Conservation (phyloP, 2,888 invertebrate species). For the Caenorhabditis zanzibari region DNA sequence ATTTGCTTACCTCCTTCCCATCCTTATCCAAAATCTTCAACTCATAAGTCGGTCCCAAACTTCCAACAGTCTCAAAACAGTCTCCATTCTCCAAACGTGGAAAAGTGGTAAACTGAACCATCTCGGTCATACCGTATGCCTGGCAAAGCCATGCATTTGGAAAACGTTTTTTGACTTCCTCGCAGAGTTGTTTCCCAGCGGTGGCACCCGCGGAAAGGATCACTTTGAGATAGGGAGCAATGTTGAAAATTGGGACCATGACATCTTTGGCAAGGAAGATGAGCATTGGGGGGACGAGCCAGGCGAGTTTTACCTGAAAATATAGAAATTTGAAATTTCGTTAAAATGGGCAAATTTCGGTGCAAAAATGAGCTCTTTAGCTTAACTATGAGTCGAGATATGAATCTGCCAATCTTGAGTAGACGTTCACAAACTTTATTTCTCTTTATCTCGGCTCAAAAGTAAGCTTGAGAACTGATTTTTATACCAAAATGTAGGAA, state of each 20-base stretch:
- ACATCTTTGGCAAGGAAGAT: constrained; percentile 88
- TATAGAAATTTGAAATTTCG: neutral
- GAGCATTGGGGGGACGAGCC: constrained; percentile 91
- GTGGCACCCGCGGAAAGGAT: constrained; percentile 86
- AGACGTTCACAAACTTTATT: too few species aligned
- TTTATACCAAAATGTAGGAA: too few species aligned
- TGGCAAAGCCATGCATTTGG: constrained; percentile 69
- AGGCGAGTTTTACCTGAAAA: constrained; percentile 80
- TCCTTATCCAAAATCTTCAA: constrained; percentile 58
- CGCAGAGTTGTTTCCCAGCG: constrained; percentile 74
- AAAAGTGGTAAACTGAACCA: constrained; percentile 65
- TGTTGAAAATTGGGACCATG: constrained; percentile 85
- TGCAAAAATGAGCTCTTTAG: too few species aligned
- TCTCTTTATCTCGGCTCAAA: too few species aligned
- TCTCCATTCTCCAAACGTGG: constrained; percentile 52
- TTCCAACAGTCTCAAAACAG: constrained; percentile 63
- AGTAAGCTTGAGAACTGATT: too few species aligned
- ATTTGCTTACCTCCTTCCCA: too few species aligned
- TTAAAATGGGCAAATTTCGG: too few species aligned
- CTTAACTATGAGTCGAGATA: too few species aligned
- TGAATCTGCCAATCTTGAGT: too few species aligned
- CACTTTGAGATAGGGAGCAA: constrained; percentile 85
- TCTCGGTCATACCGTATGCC: constrained; percentile 67
- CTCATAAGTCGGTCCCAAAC: constrained; percentile 55
- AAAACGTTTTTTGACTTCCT: constrained; percentile 72